Percentiles rank a stretch among this genome's conserved stretches.
Conservation (phyloP, 2,797 vertebrate genomes). For the Myotis pilosus region DNA sequence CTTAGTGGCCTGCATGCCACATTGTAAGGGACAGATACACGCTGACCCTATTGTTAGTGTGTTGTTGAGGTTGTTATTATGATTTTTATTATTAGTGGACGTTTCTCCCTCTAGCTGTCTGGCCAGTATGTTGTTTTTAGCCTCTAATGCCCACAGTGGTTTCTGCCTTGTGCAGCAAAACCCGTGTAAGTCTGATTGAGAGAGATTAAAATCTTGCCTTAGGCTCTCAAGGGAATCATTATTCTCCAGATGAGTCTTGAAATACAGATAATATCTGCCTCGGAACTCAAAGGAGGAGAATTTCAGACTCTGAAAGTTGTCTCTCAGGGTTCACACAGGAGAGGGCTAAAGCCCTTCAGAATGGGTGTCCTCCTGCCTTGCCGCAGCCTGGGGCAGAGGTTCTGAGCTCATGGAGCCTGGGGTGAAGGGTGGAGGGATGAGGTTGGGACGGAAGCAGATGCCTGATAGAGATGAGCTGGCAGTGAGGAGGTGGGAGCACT, state of each 20-base stretch:
- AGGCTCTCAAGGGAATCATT: not conserved
- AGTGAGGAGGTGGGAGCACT: not conserved
- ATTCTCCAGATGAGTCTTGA: not conserved
- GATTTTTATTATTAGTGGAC: not conserved
- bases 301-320: not conserved
- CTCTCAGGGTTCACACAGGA: not conserved
- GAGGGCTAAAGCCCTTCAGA: not conserved
- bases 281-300: not conserved
- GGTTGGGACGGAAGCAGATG: not conserved
- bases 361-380: not conserved
- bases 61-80: not conserved
- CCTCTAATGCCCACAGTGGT: not conserved
- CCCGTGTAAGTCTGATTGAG: not conserved
- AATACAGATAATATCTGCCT: not conserved
- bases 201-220: not conserved
- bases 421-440: not conserved
- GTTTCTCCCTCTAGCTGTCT: not conserved
- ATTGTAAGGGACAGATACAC: not conserved
- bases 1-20: too few relatives aligned
- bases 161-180: not conserved
- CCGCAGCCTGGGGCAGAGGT: not conserved
- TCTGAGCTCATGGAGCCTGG: not conserved
- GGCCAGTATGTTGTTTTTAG: not conserved
- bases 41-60: not conserved
- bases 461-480: not conserved